Conservation (phyloP, 2,888 invertebrate genomes). For the Pterostichus madidus region DNA sequence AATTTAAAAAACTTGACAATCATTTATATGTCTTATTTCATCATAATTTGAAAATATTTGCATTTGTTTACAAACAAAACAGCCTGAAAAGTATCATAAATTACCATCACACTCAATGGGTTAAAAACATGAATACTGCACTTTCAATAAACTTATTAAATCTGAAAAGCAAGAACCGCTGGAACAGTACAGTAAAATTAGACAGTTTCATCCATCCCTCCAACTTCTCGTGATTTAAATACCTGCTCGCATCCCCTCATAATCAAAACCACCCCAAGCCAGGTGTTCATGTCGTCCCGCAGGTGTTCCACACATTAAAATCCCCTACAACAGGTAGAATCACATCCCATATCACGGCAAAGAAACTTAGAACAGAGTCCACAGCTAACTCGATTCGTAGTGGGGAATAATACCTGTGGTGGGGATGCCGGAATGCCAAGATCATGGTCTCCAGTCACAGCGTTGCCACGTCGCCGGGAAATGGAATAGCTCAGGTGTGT, state of each 20-base stretch:
- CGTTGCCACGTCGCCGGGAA: conserved; percentile 71
- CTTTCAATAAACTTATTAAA: no score
- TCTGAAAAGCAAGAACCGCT: no score
- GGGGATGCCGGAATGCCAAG: conserved; percentile 74
- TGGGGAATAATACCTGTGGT: conserved; percentile 67
- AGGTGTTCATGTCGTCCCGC: conserved; percentile 25
- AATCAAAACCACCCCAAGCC: conserved; percentile 50
- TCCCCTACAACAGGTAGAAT: conserved; percentile 48
- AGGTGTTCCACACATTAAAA: conserved; percentile 44
- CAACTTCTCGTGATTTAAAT: conserved; percentile 50
- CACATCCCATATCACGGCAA: conserved; percentile 47
- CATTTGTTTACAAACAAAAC: no score
- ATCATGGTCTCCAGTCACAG: conserved; percentile 73
- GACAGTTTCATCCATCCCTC: neutral
- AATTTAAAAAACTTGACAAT: no score
- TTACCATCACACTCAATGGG: no score
- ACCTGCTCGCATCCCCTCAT: conserved; percentile 35
- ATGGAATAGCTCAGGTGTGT: conserved; percentile 68
- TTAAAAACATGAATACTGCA: no score
- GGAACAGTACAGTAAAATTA: neutral
- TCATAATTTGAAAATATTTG: no score
- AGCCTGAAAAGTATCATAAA: no score
- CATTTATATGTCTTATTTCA: no score
- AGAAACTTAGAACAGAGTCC: conserved; percentile 70
- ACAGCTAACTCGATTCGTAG: conserved; percentile 54